Percentiles rank a stretch among this genome's conserved stretches.
These are phyloP conservation scores for Vidua macroura DNA, from an alignment of 2,113 vertebrate species.

Conservation along the genomic window DNA sequence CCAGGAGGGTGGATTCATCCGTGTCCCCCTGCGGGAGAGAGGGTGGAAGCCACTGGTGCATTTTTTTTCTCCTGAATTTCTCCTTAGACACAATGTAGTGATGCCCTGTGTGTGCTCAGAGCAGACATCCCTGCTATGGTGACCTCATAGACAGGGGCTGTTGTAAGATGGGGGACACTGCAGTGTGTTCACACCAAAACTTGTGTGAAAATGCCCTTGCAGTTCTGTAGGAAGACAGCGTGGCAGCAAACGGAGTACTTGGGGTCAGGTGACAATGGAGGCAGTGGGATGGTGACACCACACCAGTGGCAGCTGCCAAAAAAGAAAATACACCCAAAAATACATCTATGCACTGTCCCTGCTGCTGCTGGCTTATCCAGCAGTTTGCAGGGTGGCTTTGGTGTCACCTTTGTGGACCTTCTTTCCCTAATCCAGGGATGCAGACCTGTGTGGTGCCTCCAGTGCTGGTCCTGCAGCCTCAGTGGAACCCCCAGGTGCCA, in stretches of 20 bases:
- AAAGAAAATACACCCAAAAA: background rate
- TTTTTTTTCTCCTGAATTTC: background rate
- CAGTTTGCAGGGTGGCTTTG: background rate
- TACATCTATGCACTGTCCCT: background rate
- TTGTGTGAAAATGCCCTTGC: background rate
- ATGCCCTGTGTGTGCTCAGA: fast-evolving
- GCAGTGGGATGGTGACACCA: background rate
- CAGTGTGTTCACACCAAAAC: background rate
- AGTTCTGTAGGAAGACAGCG: background rate
- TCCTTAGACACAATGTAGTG: fast-evolving
- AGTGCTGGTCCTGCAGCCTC: background rate
- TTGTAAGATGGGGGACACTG: background rate
- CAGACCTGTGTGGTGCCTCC: background rate
- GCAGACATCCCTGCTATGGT: background rate
- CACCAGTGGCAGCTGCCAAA: background rate
- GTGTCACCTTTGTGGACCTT: background rate
- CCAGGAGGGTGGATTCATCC: background rate
- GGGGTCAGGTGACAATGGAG: background rate
- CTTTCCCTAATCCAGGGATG: background rate
- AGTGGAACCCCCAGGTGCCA: background rate
- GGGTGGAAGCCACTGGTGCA: background rate
- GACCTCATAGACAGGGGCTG: fast-evolving
- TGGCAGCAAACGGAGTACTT: background rate
- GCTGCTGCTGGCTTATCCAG: background rate
- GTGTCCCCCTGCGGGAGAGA: fast-evolving